Conservation (phyloP, 2,113 vertebrate genomes). For the Poecilia latipinna region DNA sequence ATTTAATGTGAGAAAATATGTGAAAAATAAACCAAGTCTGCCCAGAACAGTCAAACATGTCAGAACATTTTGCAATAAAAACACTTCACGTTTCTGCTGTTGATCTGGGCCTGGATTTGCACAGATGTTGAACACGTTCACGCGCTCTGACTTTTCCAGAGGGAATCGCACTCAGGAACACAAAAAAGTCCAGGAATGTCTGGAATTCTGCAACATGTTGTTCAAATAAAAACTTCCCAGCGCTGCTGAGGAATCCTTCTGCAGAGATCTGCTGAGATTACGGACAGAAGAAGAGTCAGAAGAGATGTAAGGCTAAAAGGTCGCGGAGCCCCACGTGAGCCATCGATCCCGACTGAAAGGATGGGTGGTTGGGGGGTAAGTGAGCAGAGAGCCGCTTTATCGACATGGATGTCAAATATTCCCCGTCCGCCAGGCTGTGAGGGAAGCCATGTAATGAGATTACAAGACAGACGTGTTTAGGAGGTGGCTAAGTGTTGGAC, state of each 20-base stretch:
- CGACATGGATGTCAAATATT: constrained; percentile 24
- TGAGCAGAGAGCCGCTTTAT: constrained; percentile 29
- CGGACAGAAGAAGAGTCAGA: too few species aligned
- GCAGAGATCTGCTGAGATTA: constrained; percentile 9
- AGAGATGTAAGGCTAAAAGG: constrained; percentile 2
- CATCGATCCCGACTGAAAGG: constrained; percentile 33
- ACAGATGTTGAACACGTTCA: constrained; percentile 49
- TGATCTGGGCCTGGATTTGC: constrained; percentile 8
- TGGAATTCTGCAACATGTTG: constrained; percentile 64
- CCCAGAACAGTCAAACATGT: constrained; percentile 25
- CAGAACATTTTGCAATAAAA: constrained; percentile 18
- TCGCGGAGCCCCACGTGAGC: constrained; percentile 16
- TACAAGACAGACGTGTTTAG: constrained; percentile 17
- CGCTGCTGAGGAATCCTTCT: constrained; percentile 3
- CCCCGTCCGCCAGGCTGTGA: constrained; percentile 13
- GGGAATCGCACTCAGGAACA: neutral
- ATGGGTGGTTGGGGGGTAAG: constrained; percentile 25
- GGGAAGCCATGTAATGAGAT: constrained; percentile 18
- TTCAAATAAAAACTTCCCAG: constrained; percentile 11
- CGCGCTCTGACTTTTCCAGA: constrained; percentile 36
- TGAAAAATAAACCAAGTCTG: neutral
- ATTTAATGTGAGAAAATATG: neutral
- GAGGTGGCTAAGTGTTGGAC: neutral
- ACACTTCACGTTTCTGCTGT: neutral
- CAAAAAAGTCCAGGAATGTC: constrained; percentile 58